phyloP scores from a whole-genome alignment of 2,888 invertebrate species.

The Syrista parreyssii region DNA sequence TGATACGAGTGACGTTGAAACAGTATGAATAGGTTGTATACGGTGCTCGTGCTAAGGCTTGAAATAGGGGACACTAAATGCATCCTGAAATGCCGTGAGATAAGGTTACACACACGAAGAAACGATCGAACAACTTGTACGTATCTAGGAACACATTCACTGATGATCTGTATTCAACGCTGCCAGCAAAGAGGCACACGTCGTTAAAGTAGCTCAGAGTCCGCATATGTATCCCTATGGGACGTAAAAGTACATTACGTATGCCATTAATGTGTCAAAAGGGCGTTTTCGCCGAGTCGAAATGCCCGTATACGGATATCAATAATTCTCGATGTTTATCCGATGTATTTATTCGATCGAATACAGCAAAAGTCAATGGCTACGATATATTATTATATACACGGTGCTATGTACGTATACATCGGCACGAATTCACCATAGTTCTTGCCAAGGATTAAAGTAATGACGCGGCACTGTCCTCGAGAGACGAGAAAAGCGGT shows the following conservation, averaged over 20 bases:
- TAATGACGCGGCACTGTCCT: neutral
- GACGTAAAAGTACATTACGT: neutral
- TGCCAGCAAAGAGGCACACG: neutral
- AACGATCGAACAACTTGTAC: neutral
- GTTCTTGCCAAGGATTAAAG: neutral
- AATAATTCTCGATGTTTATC: neutral
- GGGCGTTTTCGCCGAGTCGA: neutral
- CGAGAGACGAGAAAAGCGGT: slow-evolving; percentile 21
- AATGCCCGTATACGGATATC: neutral
- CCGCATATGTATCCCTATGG: neutral
- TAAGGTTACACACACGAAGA: neutral
- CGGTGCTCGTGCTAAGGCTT: neutral
- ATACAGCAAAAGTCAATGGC: neutral
- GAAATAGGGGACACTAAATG: neutral
- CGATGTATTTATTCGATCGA: neutral
- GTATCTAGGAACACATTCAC: neutral
- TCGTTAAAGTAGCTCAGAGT: neutral
- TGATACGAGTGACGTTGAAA: neutral
- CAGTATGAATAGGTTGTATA: neutral
- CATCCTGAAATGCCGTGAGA: neutral
- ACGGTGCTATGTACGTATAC: neutral
- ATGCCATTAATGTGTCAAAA: neutral
- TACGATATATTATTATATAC: neutral
- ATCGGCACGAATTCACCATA: neutral
- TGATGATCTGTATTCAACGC: neutral